Conservation (phyloP, 2,797 vertebrate genomes). For the Cetoscarus ocellatus region DNA sequence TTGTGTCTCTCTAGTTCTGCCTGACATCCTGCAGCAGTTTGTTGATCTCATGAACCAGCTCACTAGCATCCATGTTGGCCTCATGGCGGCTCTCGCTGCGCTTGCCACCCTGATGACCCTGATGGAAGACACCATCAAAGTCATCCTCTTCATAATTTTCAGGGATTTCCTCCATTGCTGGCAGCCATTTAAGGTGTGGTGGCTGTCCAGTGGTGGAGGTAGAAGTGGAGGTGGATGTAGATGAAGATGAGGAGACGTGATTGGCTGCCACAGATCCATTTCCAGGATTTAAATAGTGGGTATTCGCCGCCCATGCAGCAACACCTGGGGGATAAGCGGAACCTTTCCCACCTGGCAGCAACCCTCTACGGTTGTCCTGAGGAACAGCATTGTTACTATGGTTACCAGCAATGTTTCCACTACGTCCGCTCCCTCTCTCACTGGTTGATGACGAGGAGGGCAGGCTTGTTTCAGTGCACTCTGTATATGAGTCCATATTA, state of each 20-base stretch:
- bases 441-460: conserved; percentile 70
- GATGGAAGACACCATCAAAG: conserved; percentile 93
- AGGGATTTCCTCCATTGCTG: conserved; percentile 98
- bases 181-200: conserved; percentile 95
- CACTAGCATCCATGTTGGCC: conserved; percentile 91
- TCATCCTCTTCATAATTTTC: conserved; percentile 98
- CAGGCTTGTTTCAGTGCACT: conserved; percentile 86
- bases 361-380: conserved; percentile 89
- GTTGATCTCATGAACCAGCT: conserved; percentile 97
- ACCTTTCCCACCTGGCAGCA: conserved; percentile 85
- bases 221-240: conserved; percentile 52
- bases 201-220: conserved; percentile 78
- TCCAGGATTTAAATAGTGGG: conserved; percentile 93
- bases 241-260: conserved; percentile 45
- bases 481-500: conserved; percentile 87
- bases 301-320: conserved; percentile 95
- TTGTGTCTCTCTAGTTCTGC: conserved; percentile 85
- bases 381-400: conserved; percentile 69
- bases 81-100: conserved; percentile 90
- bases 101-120: conserved; percentile 83
- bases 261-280: conserved; percentile 73
- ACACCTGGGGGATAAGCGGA: conserved; percentile 91
- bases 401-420: conserved; percentile 54
- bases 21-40: conserved; percentile 96
- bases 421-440: conserved; percentile 65